These are phyloP conservation scores for Tubulanus polymorphus DNA, from an alignment of 2,888 invertebrate species.

Conservation along the genomic window DNA sequence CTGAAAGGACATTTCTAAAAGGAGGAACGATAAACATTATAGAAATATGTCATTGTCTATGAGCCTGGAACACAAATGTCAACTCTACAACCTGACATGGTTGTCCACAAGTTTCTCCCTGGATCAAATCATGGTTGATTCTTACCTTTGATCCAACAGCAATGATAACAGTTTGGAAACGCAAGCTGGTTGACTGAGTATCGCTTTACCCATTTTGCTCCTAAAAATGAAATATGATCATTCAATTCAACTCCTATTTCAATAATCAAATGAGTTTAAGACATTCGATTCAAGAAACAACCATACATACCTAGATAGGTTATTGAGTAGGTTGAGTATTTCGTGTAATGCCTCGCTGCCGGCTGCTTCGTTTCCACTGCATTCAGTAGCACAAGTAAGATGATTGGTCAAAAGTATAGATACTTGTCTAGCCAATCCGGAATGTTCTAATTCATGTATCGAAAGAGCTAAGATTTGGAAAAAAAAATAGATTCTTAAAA, in stretches of 20 bases:
- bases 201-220: constrained; percentile 51
- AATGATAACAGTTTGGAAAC: constrained; percentile 51
- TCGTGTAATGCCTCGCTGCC: constrained; percentile 53
- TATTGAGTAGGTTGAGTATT: constrained; percentile 49
- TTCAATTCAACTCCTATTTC: not conserved
- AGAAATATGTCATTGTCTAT: too few relatives aligned
- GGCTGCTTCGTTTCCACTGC: constrained; percentile 46
- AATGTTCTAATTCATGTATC: constrained; percentile 46
- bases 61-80: too few relatives aligned
- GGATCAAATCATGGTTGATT: not conserved
- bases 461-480: constrained; percentile 26
- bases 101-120: too few relatives aligned
- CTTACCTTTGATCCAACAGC: constrained; percentile 49
- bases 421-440: constrained; percentile 51
- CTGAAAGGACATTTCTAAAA: too few relatives aligned
- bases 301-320: constrained; percentile 35
- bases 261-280: not conserved
- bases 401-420: constrained; percentile 51
- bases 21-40: too few relatives aligned
- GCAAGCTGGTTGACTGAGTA: constrained; percentile 51
- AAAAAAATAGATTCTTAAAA: not conserved
- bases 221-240: constrained; percentile 18
- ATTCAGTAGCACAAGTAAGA: constrained; percentile 51
- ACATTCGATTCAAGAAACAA: not conserved
- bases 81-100: too few relatives aligned